Evolutionary conservation across 2,797 vertebrate genomes (phyloP).

Genomic region (Sebastes hubbsi): DNA sequence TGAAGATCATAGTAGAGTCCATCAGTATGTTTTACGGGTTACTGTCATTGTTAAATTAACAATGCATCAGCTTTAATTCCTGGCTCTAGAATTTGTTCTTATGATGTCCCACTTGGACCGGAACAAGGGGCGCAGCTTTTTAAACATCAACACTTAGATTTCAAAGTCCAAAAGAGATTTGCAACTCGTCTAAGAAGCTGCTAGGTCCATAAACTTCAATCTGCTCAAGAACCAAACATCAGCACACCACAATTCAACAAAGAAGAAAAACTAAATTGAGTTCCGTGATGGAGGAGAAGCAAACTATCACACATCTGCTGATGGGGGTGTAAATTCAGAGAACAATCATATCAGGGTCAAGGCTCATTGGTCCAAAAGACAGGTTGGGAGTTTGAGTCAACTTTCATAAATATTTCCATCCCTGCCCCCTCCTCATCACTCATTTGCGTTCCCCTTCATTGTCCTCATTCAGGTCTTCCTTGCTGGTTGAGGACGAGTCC

Average conservation of each 20-base stretch:
- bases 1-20: neutral
- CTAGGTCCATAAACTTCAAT: neutral
- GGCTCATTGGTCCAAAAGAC: neutral
- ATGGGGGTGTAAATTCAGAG: neutral
- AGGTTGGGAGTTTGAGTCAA: neutral
- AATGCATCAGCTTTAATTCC: neutral
- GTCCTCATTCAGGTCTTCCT: constrained; percentile 27
- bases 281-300: neutral
- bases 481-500: constrained; percentile 27
- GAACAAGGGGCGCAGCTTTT: neutral
- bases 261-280: neutral
- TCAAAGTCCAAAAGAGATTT: neutral
- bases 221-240: neutral
- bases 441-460: constrained; percentile 4
- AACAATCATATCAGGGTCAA: neutral
- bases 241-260: constrained; percentile 3
- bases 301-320: neutral
- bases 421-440: neutral
- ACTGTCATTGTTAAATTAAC: neutral
- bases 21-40: neutral
- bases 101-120: neutral
- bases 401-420: constrained; percentile 11
- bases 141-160: neutral
- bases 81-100: neutral
- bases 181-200: neutral